phyloP scores from a whole-genome alignment of 64 coral and sea anemone genomes.

The Dendrophyllia cribrosa region DNA sequence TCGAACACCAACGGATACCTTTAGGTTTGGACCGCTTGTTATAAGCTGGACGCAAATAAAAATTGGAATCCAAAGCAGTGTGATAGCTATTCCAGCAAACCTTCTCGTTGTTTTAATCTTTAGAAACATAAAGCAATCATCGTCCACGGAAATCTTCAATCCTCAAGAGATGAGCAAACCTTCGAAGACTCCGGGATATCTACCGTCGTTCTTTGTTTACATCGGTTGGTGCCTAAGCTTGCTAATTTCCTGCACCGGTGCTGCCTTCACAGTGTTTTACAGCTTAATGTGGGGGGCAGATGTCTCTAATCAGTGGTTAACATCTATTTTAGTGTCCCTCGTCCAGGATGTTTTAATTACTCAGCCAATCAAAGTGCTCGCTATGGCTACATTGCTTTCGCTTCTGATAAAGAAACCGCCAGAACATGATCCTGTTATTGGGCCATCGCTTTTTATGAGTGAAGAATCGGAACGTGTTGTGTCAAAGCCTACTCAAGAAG shows the following conservation, averaged over 20 bases:
- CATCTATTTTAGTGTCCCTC: too few species aligned
- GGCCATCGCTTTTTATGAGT: too few species aligned
- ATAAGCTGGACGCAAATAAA: too few species aligned
- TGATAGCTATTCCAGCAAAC: constrained; percentile 58
- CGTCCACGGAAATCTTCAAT: background rate
- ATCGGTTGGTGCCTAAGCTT: constrained; percentile 2
- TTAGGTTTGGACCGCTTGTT: too few species aligned
- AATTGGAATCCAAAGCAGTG: too few species aligned
- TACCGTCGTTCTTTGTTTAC: constrained; percentile 39
- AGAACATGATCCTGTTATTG: background rate
- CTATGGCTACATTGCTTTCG: constrained; percentile 21
- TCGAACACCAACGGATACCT: too few species aligned
- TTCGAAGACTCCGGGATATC: background rate
- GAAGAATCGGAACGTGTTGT: too few species aligned
- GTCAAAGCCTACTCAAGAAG: background rate
- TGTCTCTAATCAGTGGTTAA: constrained; percentile 2
- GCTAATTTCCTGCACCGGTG: background rate
- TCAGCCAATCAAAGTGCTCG: too few species aligned
- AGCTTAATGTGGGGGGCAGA: constrained; percentile 38
- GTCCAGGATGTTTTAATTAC: too few species aligned
- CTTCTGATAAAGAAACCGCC: constrained; percentile 28
- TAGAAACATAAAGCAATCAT: constrained; percentile 39
- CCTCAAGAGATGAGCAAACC: background rate
- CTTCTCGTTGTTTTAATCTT: constrained; percentile 47
- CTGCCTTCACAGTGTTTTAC: background rate